Percentiles rank a stretch among this genome's conserved stretches.
phyloP scores from a whole-genome alignment of 1,140 invertebrate species.

The Macrobrachium rosenbergii region DNA sequence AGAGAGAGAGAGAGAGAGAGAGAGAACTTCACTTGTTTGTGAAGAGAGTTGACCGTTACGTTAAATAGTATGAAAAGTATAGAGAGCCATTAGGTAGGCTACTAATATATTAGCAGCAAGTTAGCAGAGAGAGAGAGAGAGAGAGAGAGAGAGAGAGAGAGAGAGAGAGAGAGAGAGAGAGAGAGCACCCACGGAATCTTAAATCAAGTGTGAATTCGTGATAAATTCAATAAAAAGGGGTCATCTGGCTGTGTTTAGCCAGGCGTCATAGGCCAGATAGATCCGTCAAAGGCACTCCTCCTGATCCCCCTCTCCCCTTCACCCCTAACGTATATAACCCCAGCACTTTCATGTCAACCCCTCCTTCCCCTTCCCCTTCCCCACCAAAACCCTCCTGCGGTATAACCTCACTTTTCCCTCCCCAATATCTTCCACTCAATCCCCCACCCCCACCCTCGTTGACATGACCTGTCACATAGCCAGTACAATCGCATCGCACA shows the following conservation, averaged over 20 bases:
- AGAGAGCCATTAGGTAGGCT: no score
- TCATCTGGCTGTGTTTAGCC: neutral
- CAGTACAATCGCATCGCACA: no score
- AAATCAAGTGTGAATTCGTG: slow-evolving; percentile 42
- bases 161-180: neutral
- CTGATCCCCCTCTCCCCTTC: no score
- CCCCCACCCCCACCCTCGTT: no score
- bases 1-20: neutral
- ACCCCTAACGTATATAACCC: no score
- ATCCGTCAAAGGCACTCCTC: neutral
- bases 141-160: neutral
- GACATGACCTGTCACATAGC: no score
- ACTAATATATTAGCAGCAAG: neutral
- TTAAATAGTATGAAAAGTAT: neutral
- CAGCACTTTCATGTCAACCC: no score
- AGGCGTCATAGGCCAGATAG: slow-evolving; percentile 39
- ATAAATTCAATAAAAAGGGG: slow-evolving; percentile 37
- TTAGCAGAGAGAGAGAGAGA: neutral
- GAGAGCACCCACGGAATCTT: neutral
- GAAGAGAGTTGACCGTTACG: neutral
- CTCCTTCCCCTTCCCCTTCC: neutral
- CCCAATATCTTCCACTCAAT: neutral
- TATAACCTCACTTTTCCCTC: slow-evolving; percentile 13
- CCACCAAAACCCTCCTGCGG: neutral
- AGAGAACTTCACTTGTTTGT: neutral